Conservation (phyloP, 2,888 invertebrate species). For the Branchellion lobata region DNA sequence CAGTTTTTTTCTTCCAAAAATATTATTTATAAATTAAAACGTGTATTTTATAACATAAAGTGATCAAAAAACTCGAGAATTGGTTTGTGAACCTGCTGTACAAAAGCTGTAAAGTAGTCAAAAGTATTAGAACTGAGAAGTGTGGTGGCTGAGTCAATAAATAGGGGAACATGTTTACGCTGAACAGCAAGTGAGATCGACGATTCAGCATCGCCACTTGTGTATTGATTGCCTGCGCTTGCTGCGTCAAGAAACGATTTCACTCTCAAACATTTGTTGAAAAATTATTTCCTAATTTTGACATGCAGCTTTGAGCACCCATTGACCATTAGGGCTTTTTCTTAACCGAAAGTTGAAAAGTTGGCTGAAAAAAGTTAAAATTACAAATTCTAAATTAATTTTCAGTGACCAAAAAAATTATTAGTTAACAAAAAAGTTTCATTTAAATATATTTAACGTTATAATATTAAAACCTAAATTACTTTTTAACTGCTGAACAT, state of each 20-base stretch:
- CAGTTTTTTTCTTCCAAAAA: no score
- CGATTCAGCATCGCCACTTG: slow-evolving; percentile 23
- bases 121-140: no score
- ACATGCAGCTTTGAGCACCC: no score
- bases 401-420: neutral
- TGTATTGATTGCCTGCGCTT: slow-evolving; percentile 18
- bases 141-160: neutral
- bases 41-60: no score
- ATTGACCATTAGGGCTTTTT: no score
- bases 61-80: no score
- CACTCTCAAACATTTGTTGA: neutral
- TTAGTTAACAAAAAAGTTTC: neutral
- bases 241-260: neutral
- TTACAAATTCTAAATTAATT: neutral
- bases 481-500: neutral
- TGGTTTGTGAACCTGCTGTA: no score
- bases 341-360: no score
- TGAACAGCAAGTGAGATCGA: neutral
- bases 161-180: neutral
- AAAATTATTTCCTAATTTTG: no score
- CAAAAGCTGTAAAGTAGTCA: no score
- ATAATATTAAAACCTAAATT: neutral
- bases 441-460: neutral
- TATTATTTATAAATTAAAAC: no score
- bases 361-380: no score